phyloP scores from a whole-genome alignment of 2,113 vertebrate species.

The Grallaria varia region DNA sequence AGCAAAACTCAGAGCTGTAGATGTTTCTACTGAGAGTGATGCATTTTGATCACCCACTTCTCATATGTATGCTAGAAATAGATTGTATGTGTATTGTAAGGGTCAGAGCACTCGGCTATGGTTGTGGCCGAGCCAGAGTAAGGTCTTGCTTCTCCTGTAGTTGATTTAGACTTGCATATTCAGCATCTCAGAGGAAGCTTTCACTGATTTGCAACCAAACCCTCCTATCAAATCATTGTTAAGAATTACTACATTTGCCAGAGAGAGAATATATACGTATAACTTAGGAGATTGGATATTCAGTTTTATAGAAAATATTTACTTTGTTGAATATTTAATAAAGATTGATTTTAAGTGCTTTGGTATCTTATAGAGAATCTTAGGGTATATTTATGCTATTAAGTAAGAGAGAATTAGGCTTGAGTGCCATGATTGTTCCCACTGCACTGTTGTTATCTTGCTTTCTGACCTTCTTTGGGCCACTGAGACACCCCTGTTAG shows the following conservation, averaged over 20 bases:
- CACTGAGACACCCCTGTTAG: not conserved
- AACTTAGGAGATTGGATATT: not conserved
- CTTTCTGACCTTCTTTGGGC: not conserved
- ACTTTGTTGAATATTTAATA: not conserved
- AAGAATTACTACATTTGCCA: not conserved
- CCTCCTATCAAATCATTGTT: not conserved
- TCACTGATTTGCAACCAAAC: not conserved
- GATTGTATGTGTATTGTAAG: not conserved
- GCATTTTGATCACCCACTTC: not conserved
- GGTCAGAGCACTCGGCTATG: not conserved
- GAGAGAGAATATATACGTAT: not conserved
- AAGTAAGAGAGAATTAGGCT: not conserved
- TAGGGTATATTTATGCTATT: not conserved
- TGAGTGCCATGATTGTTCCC: rapidly evolving
- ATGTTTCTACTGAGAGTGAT: not conserved
- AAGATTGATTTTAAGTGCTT: not conserved
- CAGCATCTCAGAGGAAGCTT: not conserved
- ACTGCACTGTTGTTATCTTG: not conserved
- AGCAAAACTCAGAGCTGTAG: not conserved
- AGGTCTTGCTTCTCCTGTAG: not conserved
- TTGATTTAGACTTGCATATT: not conserved
- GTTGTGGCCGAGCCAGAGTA: not conserved
- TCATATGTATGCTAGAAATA: not conserved
- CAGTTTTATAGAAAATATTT: not conserved
- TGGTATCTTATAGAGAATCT: not conserved